Percentiles rank a stretch among this genome's conserved stretches.
phyloP scores from a whole-genome alignment of 92 coral and sea anemone genomes.

The Zoanthus gigantus region DNA sequence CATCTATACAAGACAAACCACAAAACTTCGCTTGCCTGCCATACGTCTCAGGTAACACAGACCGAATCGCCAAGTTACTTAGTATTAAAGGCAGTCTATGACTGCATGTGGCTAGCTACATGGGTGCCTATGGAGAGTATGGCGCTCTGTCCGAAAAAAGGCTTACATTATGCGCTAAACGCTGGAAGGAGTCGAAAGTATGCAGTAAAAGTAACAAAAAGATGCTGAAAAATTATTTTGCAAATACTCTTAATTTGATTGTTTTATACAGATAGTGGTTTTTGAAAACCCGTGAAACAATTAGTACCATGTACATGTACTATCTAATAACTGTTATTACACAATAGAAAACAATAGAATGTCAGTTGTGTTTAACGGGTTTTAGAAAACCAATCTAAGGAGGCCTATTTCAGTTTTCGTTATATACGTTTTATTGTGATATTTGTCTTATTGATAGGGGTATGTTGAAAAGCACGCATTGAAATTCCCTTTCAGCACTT shows the following conservation, averaged over 20 bases:
- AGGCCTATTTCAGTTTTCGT: slow-evolving; percentile 25
- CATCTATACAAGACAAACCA: too few relatives aligned
- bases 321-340: slow-evolving; percentile 22
- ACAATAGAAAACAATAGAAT: slow-evolving; percentile 22
- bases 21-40: too few relatives aligned
- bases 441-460: slow-evolving; percentile 24
- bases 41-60: too few relatives aligned
- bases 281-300: slow-evolving; percentile 24
- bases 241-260: slow-evolving; percentile 22
- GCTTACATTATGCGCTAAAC: too few relatives aligned
- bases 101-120: too few relatives aligned
- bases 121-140: too few relatives aligned
- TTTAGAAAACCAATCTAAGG: slow-evolving; percentile 24
- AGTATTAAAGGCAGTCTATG: too few relatives aligned
- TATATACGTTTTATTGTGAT: slow-evolving; percentile 22
- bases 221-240: slow-evolving; percentile 23
- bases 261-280: slow-evolving; percentile 24
- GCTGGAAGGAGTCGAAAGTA: too few relatives aligned
- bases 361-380: slow-evolving; percentile 23
- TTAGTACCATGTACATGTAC: slow-evolving; percentile 24
- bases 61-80: too few relatives aligned
- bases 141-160: too few relatives aligned
- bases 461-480: slow-evolving; percentile 22
- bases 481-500: slow-evolving; percentile 25
- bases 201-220: not conserved